Evolutionary conservation across 2,113 vertebrate species (phyloP), one percentile per base, ranked within the genome.

Genomic region (Phrynosoma platyrhinos): DNA sequence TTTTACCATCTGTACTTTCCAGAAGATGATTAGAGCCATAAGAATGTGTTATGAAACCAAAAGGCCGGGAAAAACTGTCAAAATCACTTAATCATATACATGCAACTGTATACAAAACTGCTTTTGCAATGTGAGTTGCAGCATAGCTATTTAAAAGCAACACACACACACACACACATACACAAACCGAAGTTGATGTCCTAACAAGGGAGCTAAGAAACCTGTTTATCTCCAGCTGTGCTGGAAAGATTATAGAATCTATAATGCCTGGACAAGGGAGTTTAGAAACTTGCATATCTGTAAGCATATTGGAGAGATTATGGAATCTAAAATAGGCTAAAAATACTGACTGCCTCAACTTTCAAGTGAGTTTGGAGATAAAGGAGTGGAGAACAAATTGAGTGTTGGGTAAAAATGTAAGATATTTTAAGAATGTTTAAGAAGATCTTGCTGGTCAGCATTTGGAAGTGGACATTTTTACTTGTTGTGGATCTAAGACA

Each of bases 11-110:
- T 84, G 62, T 78, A 79, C 79, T 74, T 53, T 68, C 68, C 74
- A 55, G 30, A 47, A 88, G 87, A 89, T 84, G 77, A 84, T 79
- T 81, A 87, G 66, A 55, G 23, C 27, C 42, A 88, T 78, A 88
- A 69, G 40, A 78, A 87, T 36, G 9, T 30, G 82, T 87, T 79
- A 82, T 83, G 66, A 81, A 85, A 72, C 79, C 69, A 40, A 82
- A 64, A 75, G 66, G 81, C 71, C 32, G 79, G 82, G 80, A 81
- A 91, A 87, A 83, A 27, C 53, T 87, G 85, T 64, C 75, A 69
- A 52, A 77, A 82, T 77, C 78, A 62, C 42, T 66, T 74, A 90
- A 79, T 79, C 40, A 20, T 36, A 32, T 78, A 58, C 42, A 62
- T 64, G 53, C 40, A 72, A 75, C 62, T 66, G 23, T 66, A 84